Base-by-base conservation (phyloP, 2,888 invertebrate species). In the Xanthorhoe designata region DNA sequence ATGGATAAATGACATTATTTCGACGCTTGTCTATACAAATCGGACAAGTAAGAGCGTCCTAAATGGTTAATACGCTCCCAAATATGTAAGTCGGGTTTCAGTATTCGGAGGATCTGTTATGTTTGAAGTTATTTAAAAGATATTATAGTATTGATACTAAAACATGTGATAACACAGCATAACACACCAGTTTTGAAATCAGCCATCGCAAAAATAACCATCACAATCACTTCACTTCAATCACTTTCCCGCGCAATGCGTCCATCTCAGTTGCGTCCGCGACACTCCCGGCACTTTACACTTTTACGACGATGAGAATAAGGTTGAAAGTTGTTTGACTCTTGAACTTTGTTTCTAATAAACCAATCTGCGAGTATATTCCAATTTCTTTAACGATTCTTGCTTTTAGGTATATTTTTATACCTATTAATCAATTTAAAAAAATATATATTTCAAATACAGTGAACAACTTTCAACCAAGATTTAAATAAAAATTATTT, bases 201-300 rank as follows among this genome's bases (percentile, higher is more conserved):
- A 64, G 68, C 68, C 67, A 68, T 52, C 66, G 35, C 68, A 68
- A 69, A 69, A 61, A 69, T 67, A 75, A 51, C 38, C 38, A 59
- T 71, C 66, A 66, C 65, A 66, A 61, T 71, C 71, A 73, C 68
- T 67, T 63, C 63, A 67, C 66, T 61, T 63, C 1, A 38, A 47
- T 35, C 64, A 60, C 64, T 58, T 38, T 51, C 61, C 64, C 63
- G 58, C 73, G 35, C 59, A 60, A 66, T 62, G 70, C 70, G 73
- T 73, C 71, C 70, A 54, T 53, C 52, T 53, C 55, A 38, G 9
- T 52, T 50, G 71, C 73, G 73, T 73, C 73, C 69, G 18, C 71
- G 70, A 70, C 73, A 73, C 72, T 58, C 52, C 65, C 61, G 56
- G 58, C 72, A 72, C 68, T 70, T 61, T 49, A 63, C 68, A 71